Conservation (phyloP, 1,140 invertebrate genomes). For the Plectrocnemia conspersa region DNA sequence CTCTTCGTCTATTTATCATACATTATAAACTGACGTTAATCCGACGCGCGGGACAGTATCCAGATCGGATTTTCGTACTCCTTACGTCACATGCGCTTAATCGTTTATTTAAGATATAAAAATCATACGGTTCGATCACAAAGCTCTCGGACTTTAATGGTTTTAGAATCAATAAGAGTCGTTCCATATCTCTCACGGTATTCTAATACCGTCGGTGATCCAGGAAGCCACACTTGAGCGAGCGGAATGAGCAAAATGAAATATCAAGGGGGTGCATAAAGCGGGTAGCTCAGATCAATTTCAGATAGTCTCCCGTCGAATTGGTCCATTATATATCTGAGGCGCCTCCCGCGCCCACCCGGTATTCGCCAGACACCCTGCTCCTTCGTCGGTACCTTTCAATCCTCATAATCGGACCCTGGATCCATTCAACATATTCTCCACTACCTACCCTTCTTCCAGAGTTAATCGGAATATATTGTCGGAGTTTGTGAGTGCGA, state of each 20-base stretch:
- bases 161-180: no score
- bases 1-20: no score
- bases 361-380: neutral
- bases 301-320: constrained; percentile 28
- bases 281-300: constrained; percentile 28
- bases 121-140: no score
- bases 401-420: constrained; percentile 7
- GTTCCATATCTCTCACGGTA: constrained; percentile 10
- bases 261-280: constrained; percentile 25
- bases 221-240: constrained; percentile 23
- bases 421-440: constrained; percentile 10
- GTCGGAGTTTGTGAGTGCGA: no score
- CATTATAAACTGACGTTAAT: constrained; percentile 17
- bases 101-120: neutral
- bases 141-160: no score
- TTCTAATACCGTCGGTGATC: constrained; percentile 19
- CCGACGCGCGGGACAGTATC: constrained; percentile 18
- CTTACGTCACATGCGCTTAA: neutral
- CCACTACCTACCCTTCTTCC: constrained; percentile 6
- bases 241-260: constrained; percentile 29
- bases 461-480: no score
- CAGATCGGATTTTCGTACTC: constrained; percentile 14
- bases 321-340: constrained; percentile 27
- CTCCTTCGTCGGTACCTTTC: constrained; percentile 2
- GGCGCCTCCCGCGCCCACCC: neutral